Evolutionary conservation across 2,797 vertebrate species (phyloP).

Genomic region (Podargus strigoides): DNA sequence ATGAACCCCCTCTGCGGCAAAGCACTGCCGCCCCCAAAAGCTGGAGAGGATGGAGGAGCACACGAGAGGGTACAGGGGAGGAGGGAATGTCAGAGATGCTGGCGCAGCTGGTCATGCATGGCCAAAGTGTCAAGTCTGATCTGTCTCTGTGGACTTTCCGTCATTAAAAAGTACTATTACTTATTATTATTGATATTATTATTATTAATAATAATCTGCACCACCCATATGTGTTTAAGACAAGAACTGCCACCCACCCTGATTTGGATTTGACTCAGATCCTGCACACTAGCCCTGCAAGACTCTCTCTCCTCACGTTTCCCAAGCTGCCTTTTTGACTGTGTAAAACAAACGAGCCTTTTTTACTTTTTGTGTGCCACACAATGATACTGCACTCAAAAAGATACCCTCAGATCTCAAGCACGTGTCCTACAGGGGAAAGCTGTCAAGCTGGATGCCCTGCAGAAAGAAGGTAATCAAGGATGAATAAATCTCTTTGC

Average conservation of each 20-base stretch:
- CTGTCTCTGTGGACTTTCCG: not conserved
- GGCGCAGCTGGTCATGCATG: not conserved
- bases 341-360: not conserved
- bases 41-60: too few relatives aligned
- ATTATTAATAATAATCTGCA: not conserved
- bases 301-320: not conserved
- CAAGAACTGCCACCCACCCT: not conserved
- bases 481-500: not conserved
- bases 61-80: rapidly evolving
- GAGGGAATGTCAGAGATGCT: rapidly evolving
- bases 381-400: not conserved
- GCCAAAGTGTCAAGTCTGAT: not conserved
- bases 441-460: not conserved
- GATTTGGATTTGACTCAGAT: not conserved
- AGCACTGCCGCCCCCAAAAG: too few relatives aligned
- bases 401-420: not conserved
- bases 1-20: not conserved
- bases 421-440: not conserved
- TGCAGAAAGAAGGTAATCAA: not conserved
- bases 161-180: too few relatives aligned
- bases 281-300: not conserved
- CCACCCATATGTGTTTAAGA: not conserved
- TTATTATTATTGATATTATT: too few relatives aligned
- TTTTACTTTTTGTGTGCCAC: not conserved
- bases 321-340: not conserved